These are phyloP conservation scores for Platyscapa corneri DNA, from an alignment of 1,140 invertebrate species.

Conservation along the genomic window DNA sequence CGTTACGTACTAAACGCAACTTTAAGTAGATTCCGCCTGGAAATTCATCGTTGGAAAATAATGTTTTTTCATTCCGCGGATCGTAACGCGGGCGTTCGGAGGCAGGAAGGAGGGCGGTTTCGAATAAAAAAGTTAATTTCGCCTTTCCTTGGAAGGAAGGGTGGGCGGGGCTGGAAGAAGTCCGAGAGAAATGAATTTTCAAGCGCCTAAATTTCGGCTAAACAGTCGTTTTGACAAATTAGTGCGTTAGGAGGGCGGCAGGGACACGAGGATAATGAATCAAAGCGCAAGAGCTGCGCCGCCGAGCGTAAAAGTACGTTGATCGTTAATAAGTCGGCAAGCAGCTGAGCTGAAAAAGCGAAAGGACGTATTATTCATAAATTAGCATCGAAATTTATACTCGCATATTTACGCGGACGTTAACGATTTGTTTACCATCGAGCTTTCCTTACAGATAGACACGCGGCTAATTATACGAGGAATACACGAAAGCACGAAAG, in stretches of 20 bases:
- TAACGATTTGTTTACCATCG: neutral
- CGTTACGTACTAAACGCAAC: neutral
- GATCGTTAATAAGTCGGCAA: neutral
- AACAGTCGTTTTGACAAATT: neutral
- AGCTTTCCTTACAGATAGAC: neutral
- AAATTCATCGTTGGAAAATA: neutral
- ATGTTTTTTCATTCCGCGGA: neutral
- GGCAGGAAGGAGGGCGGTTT: no score
- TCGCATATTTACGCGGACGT: neutral
- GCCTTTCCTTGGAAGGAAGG: no score
- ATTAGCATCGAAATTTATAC: neutral
- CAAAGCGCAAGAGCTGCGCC: neutral
- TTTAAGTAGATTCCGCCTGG: neutral
- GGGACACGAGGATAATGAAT: neutral
- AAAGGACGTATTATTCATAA: neutral
- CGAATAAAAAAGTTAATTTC: no score
- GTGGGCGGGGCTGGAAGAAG: no score
- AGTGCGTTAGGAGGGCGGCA: neutral
- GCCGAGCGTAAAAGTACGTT: neutral
- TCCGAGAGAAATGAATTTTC: no score
- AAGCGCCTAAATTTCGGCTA: neutral
- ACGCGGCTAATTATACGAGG: neutral
- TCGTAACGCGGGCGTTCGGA: no score
- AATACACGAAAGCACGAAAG: constrained; percentile 3
- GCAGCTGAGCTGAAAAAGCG: neutral